A percentile compares a stretch with the other conserved stretches of the same genome.
phyloP scores from a whole-genome alignment of 2,113 vertebrate genomes.

The Cynopterus brachyotis region DNA sequence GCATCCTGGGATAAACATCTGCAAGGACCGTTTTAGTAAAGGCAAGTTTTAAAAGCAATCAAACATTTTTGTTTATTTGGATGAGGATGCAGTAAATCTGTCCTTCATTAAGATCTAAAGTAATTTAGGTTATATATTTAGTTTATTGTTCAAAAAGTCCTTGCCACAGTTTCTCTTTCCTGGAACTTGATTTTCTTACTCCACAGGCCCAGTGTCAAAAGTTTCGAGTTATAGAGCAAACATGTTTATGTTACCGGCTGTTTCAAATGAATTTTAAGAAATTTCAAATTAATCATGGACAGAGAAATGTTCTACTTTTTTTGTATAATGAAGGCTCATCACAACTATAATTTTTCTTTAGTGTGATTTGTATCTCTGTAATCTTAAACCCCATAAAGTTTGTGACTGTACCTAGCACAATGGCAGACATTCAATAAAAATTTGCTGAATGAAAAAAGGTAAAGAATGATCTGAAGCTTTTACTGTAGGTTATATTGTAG shows the following conservation, averaged over 20 bases:
- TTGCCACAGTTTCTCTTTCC: neutral
- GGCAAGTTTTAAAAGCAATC: conserved; percentile 24
- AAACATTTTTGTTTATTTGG: neutral
- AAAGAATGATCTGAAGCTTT: conserved; percentile 38
- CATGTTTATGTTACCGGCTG: neutral
- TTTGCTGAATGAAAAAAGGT: neutral
- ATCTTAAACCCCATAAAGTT: neutral
- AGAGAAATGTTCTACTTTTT: neutral
- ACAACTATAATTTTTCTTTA: conserved; percentile 13
- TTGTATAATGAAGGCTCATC: conserved; percentile 26
- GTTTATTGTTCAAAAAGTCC: conserved; percentile 11
- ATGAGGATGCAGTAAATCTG: neutral
- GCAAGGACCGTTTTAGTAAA: neutral
- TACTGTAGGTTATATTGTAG: conserved; percentile 4
- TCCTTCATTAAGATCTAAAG: neutral
- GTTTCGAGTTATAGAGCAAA: neutral
- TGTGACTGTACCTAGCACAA: neutral
- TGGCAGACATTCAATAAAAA: neutral
- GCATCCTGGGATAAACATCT: neutral
- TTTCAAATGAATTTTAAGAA: conserved; percentile 32
- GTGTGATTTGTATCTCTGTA: neutral
- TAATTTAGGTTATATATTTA: conserved; percentile 22
- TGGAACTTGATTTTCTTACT: neutral
- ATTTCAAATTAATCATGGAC: neutral
- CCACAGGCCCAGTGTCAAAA: neutral